Base-by-base conservation (phyloP, 2,113 vertebrate species). In the Apaloderma vittatum region DNA sequence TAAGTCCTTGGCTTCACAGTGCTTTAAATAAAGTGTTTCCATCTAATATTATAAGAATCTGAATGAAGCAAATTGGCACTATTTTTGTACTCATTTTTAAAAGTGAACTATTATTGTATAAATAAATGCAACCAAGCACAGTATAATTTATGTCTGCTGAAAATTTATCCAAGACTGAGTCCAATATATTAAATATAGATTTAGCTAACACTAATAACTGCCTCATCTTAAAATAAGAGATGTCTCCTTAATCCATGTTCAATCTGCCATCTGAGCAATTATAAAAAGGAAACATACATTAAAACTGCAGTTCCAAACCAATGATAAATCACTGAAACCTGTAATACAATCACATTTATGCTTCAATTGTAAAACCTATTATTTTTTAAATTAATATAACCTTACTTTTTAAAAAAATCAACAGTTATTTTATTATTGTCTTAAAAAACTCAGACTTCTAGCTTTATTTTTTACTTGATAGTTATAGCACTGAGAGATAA, bases 91-190 rank as follows among this genome's bases (percentile, higher is more conserved):
- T 82, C 32, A 67, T 84, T 72, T 84, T 26, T 24, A 34, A 66
- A 61, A 65, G 29, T 71, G 40, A 22, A 80, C 11, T 57, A 48
- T 83, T 80, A 34, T 55, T 30, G 34, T 17, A 79, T 71, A 91
- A 88, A 91, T 79, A 88, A 80, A 85, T 52, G 78, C 63, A 91
- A 71, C 74, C 32, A 88, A 78, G 55, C 45, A 83, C 20, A 83
- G 46, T 22, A 16, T 71, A 70, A 89, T 48, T 61, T 86, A 40
- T 51, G 24, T 49, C 86, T 86, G 36, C 34, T 86, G 43, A 82
- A 81, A 81, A 89, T 81, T 51, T 72, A 89, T 77, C 76, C 70
- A 92, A 23, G 46, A 67, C 24, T 30, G 32, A 81, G 24, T 45
- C 27, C 40, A 46, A 66, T 66, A 32, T 29, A 61, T 66, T 91